Base-by-base conservation (phyloP, 1,140 invertebrate species). In the Heliconius himera region DNA sequence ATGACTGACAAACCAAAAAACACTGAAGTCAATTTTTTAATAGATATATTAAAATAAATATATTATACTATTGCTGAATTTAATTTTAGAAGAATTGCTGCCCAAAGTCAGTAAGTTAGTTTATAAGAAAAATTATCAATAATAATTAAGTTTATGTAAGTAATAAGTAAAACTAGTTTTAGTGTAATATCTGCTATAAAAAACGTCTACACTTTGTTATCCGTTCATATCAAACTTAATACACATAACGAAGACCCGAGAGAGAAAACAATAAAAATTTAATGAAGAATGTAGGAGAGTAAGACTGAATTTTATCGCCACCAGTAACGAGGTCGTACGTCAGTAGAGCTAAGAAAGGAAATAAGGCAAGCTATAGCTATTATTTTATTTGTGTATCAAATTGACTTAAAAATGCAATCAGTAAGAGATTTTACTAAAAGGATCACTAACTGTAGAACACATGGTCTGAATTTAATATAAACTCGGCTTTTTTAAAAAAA, bases 271-370 rank as follows among this genome's bases (percentile, higher is more conserved):
- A 79, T 79, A 79, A 79, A 79, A 79, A 79, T 49, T 72, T 74
- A 79, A 79, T 75, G 78, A 71, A 51, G 73, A 75, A 74, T 79
- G 78, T 79, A 79, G 46, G 66, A 73, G 78, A 66, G 76, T 76
- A 79, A 79, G 78, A 49, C 66, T 73, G 66, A 79, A 75, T 79
- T 75, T 75, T 73, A 79, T 51, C 60, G 78, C 78, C 73, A 70
- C 73, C 66, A 75, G 74, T 76, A 75, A 75, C 60, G 70, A 66
- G 78, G 38, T 79, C 75, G 78, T 75, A 70, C 73, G 56, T 56
- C 78, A 56, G 66, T 79, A 74, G 16, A 51, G 74, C 71, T 79
- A 79, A 71, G 54, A 79, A 79, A 51, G 78, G 66, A 72, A 79
- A 79, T 79, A 76, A 79, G 60, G 11, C 60, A 66, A 66, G 22